Evolutionary conservation across 1,140 invertebrate species (phyloP).

Genomic region (Chymomyza costata): DNA sequence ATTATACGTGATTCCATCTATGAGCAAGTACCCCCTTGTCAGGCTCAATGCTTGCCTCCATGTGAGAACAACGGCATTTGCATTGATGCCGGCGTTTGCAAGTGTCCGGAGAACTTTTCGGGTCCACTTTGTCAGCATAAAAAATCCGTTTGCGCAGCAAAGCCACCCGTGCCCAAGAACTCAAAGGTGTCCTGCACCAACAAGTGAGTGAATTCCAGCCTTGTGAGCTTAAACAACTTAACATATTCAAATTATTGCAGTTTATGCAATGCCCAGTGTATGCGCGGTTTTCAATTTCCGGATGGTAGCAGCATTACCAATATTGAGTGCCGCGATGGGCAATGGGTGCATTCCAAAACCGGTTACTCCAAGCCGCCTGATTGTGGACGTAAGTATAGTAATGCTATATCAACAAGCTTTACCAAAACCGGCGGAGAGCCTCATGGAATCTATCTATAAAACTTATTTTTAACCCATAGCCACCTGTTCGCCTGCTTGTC

Average conservation of each 20-base stretch:
- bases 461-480: constrained; percentile 74
- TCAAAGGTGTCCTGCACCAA: constrained; percentile 79
- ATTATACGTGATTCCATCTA: constrained; percentile 76
- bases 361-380: constrained; percentile 78
- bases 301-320: constrained; percentile 80
- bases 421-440: too few relatives aligned
- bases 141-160: constrained; percentile 81
- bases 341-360: constrained; percentile 77
- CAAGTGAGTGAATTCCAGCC: constrained; percentile 77
- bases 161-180: constrained; percentile 81
- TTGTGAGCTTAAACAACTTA: too few relatives aligned
- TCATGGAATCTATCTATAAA: too few relatives aligned
- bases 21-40: constrained; percentile 78
- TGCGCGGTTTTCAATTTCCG: constrained; percentile 79
- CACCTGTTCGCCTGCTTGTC: constrained; percentile 83
- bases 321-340: constrained; percentile 79
- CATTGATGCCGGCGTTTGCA: constrained; percentile 81
- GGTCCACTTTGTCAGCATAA: constrained; percentile 86
- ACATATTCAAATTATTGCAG: too few relatives aligned
- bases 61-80: constrained; percentile 90
- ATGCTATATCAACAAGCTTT: background rate
- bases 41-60: constrained; percentile 82
- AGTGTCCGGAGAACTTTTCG: constrained; percentile 83
- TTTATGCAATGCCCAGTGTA: constrained; percentile 78
- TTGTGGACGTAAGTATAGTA: constrained; percentile 78